These are phyloP conservation scores for Cremastinae sp. DNA, from an alignment of 2,888 invertebrate genomes.

Conservation along the genomic window DNA sequence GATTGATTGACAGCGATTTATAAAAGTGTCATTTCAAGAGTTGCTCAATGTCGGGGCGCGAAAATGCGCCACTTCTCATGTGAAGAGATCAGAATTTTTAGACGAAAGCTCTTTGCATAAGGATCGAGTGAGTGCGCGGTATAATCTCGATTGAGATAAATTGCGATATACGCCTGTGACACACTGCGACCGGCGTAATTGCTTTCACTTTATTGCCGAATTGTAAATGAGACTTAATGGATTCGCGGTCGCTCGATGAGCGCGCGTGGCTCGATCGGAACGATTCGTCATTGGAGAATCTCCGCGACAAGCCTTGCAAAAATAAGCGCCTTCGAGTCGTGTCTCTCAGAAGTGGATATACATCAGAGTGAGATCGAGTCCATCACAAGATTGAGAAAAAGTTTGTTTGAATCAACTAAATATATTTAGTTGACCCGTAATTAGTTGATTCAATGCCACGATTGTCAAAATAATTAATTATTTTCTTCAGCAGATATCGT, in stretches of 20 bases:
- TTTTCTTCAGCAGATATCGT: too few relatives aligned
- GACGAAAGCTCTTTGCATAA: slow-evolving; percentile 10
- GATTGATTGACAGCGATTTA: too few relatives aligned
- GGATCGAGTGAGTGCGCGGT: not conserved
- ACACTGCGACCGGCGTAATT: slow-evolving; percentile 48
- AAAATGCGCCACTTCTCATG: too few relatives aligned
- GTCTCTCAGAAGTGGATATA: not conserved
- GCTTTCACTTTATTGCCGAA: slow-evolving; percentile 61
- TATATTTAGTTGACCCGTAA: too few relatives aligned
- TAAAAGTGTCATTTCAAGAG: too few relatives aligned
- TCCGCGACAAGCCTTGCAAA: not conserved
- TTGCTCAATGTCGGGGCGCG: too few relatives aligned
- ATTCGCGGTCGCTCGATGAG: slow-evolving; percentile 32
- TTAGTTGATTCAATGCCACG: too few relatives aligned
- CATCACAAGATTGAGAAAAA: too few relatives aligned
- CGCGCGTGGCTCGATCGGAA: slow-evolving; percentile 6
- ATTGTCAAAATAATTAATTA: too few relatives aligned
- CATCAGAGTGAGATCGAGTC: slow-evolving; percentile 1
- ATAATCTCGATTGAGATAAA: slow-evolving; percentile 42
- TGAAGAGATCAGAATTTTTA: not conserved
- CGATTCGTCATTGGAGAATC: slow-evolving; percentile 26
- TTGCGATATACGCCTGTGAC: slow-evolving; percentile 23
- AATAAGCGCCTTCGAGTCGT: not conserved
- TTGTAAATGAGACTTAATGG: slow-evolving; percentile 50
- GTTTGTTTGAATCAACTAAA: too few relatives aligned